These are phyloP conservation scores for Galleria mellonella DNA, from an alignment of 1,140 invertebrate species.

Conservation along the genomic window DNA sequence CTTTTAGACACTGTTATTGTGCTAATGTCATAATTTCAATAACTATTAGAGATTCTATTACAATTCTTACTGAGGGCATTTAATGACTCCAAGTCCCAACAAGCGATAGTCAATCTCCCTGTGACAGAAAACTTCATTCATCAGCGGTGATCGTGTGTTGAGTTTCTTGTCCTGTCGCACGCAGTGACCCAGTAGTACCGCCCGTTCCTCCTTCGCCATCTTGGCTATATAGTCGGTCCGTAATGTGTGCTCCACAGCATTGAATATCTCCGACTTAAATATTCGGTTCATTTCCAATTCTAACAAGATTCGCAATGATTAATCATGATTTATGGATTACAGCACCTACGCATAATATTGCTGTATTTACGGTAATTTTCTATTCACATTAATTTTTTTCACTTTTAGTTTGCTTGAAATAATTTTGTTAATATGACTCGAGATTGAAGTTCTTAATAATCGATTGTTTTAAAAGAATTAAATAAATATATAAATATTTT, in stretches of 20 bases:
- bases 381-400: too few species aligned
- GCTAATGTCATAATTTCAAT: too few species aligned
- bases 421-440: too few species aligned
- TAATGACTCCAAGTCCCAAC: slow-evolving; percentile 55
- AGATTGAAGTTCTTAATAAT: too few species aligned
- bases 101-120: slow-evolving; percentile 53
- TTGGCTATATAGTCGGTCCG: slow-evolving; percentile 35
- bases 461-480: too few species aligned
- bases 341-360: too few species aligned
- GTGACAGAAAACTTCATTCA: slow-evolving; percentile 62
- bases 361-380: too few species aligned
- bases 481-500: too few species aligned
- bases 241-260: slow-evolving; percentile 62
- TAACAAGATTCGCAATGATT: slow-evolving; percentile 14
- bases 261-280: slow-evolving; percentile 77
- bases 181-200: slow-evolving; percentile 43
- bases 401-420: too few species aligned
- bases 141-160: slow-evolving; percentile 49
- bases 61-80: slow-evolving; percentile 49
- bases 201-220: slow-evolving; percentile 43
- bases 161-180: slow-evolving; percentile 51
- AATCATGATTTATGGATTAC: too few species aligned
- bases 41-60: too few species aligned
- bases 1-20: too few species aligned
- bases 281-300: slow-evolving; percentile 77